Percentiles rank a stretch among this genome's conserved stretches.
phyloP scores from a whole-genome alignment of 2,797 vertebrate species.

The Oceanodroma leucorhoa region DNA sequence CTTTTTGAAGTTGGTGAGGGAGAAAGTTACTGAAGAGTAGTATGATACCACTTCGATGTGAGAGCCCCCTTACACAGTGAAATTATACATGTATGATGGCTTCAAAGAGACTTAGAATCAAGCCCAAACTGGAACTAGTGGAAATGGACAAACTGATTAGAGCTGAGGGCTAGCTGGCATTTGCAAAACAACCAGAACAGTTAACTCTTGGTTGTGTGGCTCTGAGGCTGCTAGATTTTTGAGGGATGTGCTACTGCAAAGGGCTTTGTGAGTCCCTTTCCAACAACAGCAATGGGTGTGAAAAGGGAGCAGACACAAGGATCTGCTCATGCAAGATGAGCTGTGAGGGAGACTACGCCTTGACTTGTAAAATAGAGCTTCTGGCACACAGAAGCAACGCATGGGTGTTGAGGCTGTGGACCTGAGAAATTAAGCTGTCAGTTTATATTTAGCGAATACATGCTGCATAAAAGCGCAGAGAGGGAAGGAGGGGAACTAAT shows the following conservation, averaged over 20 bases:
- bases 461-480: neutral
- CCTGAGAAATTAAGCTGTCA: slow-evolving; percentile 45
- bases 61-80: neutral
- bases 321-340: neutral
- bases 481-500: neutral
- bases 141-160: slow-evolving; percentile 7
- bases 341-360: neutral
- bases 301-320: neutral
- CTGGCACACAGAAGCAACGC: neutral
- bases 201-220: neutral
- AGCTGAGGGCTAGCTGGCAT: neutral
- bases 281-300: neutral
- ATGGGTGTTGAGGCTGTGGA: slow-evolving; percentile 25
- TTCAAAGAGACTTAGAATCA: slow-evolving; percentile 36
- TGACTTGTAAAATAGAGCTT: slow-evolving; percentile 23
- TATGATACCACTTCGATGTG: neutral
- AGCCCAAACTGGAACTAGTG: slow-evolving; percentile 7
- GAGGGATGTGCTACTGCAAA: neutral
- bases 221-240: neutral
- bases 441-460: slow-evolving; percentile 14
- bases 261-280: neutral
- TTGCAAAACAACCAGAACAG: neutral
- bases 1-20: neutral
- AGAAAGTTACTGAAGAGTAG: neutral
- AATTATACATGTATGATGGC: neutral